These are phyloP conservation scores for Neria commutata DNA, from an alignment of 2,888 invertebrate species.

Conservation along the genomic window DNA sequence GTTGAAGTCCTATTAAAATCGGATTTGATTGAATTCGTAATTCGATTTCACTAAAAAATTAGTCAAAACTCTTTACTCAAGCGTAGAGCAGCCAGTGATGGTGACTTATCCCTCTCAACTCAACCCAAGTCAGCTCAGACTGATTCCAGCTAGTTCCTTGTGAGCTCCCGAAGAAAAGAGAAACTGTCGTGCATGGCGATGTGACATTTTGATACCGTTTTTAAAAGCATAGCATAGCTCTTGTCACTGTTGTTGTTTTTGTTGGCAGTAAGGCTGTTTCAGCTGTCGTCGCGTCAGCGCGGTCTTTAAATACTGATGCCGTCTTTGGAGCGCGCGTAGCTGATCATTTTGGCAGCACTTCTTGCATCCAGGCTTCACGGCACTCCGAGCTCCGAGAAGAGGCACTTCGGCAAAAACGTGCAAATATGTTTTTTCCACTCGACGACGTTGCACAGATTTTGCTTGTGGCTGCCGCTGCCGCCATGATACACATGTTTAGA, in stretches of 20 bases:
- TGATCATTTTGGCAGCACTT: not conserved
- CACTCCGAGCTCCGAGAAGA: too few relatives aligned
- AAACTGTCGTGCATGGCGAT: slow-evolving; percentile 12
- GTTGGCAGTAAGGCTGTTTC: not conserved
- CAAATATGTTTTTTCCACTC: not conserved
- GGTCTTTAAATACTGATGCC: not conserved
- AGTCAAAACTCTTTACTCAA: not conserved
- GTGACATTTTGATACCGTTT: slow-evolving; percentile 19
- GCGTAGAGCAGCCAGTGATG: not conserved
- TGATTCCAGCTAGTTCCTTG: not conserved
- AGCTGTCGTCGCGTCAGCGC: not conserved
- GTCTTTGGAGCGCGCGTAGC: too few relatives aligned
- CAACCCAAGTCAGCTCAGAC: not conserved
- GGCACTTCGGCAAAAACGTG: not conserved
- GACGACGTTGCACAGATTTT: not conserved
- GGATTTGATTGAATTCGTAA: not conserved
- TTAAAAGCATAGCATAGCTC: too few relatives aligned
- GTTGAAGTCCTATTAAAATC: not conserved
- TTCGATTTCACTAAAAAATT: not conserved
- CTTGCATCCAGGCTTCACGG: too few relatives aligned
- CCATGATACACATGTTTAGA: slow-evolving; percentile 57
- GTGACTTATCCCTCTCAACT: not conserved
- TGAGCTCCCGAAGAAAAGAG: not conserved
- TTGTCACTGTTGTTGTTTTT: slow-evolving; percentile 3
- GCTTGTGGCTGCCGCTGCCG: slow-evolving; percentile 1